A percentile compares a stretch with the other conserved stretches of the same genome.
phyloP scores from a whole-genome alignment of 2,888 invertebrate genomes.

The Andrena trimmerana region DNA sequence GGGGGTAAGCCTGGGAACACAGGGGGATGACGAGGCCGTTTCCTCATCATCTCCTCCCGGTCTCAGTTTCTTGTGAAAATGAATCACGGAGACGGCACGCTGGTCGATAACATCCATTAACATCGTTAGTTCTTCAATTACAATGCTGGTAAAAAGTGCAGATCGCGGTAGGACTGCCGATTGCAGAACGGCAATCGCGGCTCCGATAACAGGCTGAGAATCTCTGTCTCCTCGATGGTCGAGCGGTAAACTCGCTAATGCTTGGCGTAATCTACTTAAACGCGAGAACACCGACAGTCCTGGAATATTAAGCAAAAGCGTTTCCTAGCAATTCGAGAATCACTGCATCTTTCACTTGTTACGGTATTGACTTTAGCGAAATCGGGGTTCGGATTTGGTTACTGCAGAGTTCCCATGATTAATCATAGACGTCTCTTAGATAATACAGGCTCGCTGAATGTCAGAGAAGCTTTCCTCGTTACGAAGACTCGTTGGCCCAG shows the following conservation, averaged over 20 bases:
- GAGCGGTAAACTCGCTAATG: slow-evolving; percentile 31
- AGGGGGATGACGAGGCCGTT: slow-evolving; percentile 21
- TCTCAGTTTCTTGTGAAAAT: slow-evolving; percentile 27
- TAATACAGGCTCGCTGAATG: too few species aligned
- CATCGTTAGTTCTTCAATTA: background rate
- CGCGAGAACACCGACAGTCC: background rate
- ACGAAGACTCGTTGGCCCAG: background rate
- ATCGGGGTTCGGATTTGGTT: too few species aligned
- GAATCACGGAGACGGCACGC: slow-evolving; percentile 31
- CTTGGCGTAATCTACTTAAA: slow-evolving; percentile 30
- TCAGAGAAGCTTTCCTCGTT: background rate
- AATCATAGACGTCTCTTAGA: too few species aligned
- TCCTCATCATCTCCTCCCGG: slow-evolving; percentile 36
- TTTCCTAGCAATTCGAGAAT: background rate
- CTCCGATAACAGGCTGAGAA: background rate
- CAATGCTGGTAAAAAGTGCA: background rate
- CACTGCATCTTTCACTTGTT: too few species aligned
- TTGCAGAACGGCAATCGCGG: background rate
- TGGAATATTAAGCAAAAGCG: background rate
- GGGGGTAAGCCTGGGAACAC: slow-evolving; percentile 25
- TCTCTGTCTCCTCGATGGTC: slow-evolving; percentile 4
- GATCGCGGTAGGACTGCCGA: background rate
- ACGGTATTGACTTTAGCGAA: too few species aligned
- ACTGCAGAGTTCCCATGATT: too few species aligned
- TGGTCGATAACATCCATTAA: slow-evolving; percentile 26